Evolutionary conservation across 37 sponge, comb jelly and placozoan species (phyloP).

Genomic region (Hexactinellida sp.): DNA sequence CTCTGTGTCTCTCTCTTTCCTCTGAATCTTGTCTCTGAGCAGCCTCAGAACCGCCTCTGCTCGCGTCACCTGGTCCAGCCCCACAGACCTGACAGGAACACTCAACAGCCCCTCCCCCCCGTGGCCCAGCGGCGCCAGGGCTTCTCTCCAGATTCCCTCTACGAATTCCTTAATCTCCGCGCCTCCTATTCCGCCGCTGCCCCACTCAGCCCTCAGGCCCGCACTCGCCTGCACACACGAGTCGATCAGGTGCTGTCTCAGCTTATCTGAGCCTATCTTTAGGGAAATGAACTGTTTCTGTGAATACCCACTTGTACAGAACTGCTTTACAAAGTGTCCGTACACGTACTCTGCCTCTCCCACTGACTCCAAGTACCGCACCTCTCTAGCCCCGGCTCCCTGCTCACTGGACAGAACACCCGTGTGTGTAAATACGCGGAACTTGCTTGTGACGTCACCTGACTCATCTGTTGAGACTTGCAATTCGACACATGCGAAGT

Average conservation of each 20-base stretch:
- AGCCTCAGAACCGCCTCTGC: conserved; percentile 67
- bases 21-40: conserved; percentile 33
- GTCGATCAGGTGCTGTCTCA: conserved; percentile 47
- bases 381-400: conserved; percentile 20
- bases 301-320: conserved; percentile 36
- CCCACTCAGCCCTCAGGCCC: conserved; percentile 25
- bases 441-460: background rate
- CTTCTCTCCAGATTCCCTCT: conserved; percentile 65
- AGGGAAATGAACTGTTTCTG: conserved; percentile 38
- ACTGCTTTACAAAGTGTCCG: conserved; percentile 40
- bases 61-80: conserved; percentile 47
- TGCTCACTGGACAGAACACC: background rate
- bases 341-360: conserved; percentile 68
- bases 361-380: conserved; percentile 46
- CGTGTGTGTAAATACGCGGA: conserved; percentile 22
- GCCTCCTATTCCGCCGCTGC: conserved; percentile 5
- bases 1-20: conserved; percentile 12
- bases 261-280: conserved; percentile 61
- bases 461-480: conserved; percentile 4
- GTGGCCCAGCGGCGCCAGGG: conserved; percentile 15
- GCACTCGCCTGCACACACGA: conserved; percentile 34
- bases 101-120: conserved; percentile 34
- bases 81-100: conserved; percentile 47
- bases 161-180: conserved; percentile 43
- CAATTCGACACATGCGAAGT: background rate